Conservation (phyloP, 2,888 invertebrate species). For the Aspidiotus rigidus region DNA sequence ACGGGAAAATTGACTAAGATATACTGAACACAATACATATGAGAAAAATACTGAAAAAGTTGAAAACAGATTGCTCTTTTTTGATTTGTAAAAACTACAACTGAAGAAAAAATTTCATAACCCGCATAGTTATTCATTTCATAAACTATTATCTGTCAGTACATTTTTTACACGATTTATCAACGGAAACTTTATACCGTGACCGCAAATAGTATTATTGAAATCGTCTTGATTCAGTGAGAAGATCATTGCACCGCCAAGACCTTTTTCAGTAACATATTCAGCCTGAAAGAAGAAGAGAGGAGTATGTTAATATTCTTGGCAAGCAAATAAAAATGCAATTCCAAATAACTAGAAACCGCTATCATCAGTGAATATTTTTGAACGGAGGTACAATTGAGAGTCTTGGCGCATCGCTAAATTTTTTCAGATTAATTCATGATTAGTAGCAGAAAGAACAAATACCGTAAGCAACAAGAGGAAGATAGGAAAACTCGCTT, state of each 20-base stretch:
- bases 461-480: too few species aligned
- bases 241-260: constrained; percentile 76
- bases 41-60: not conserved
- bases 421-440: too few species aligned
- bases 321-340: too few species aligned
- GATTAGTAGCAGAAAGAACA: too few species aligned
- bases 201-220: constrained; percentile 24
- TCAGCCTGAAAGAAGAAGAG: constrained; percentile 45
- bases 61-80: constrained; percentile 2
- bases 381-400: too few species aligned
- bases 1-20: not conserved
- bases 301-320: not conserved
- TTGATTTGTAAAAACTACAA: too few species aligned
- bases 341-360: too few species aligned
- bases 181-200: constrained; percentile 33
- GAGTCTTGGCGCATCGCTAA: too few species aligned
- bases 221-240: constrained; percentile 72
- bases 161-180: constrained; percentile 35
- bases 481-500: too few species aligned
- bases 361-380: too few species aligned
- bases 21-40: not conserved
- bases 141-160: constrained; percentile 34
- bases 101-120: too few species aligned
- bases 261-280: constrained; percentile 53
- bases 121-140: not conserved